A percentile compares a stretch with the other conserved stretches of the same genome.
Conservation (phyloP, 2,113 vertebrate genomes). For the Percina caprodes region DNA sequence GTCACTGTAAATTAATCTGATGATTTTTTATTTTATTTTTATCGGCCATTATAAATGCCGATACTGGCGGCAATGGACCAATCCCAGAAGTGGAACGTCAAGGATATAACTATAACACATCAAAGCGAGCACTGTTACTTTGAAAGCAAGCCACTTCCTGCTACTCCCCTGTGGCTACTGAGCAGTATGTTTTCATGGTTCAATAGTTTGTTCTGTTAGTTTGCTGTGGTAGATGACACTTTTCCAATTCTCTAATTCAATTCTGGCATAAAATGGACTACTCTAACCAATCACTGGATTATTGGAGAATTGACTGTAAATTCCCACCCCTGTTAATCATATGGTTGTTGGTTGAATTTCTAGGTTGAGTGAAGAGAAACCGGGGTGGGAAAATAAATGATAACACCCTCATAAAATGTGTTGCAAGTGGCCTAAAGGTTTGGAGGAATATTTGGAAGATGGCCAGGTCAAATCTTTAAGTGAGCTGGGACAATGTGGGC, state of each 20-base stretch:
- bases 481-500: slow-evolving; percentile 16
- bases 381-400: not conserved
- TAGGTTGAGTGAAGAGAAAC: not conserved
- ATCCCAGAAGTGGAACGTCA: too few relatives aligned
- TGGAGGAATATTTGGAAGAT: slow-evolving; percentile 10
- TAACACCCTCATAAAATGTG: not conserved
- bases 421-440: not conserved
- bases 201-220: not conserved
- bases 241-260: not conserved
- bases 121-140: not conserved
- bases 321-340: not conserved
- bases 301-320: not conserved
- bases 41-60: too few relatives aligned
- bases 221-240: too few relatives aligned
- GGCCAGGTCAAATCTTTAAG: slow-evolving; percentile 25
- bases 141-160: not conserved
- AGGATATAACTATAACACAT: too few relatives aligned
- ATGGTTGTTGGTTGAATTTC: not conserved
- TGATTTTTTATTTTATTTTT: too few relatives aligned
- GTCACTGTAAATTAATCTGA: too few relatives aligned
- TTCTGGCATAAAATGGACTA: not conserved
- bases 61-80: too few relatives aligned
- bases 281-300: not conserved
- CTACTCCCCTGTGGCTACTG: not conserved
- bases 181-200: not conserved